Evolutionary conservation across 2,113 vertebrate species (phyloP).

Genomic region (Theristicus caerulescens): DNA sequence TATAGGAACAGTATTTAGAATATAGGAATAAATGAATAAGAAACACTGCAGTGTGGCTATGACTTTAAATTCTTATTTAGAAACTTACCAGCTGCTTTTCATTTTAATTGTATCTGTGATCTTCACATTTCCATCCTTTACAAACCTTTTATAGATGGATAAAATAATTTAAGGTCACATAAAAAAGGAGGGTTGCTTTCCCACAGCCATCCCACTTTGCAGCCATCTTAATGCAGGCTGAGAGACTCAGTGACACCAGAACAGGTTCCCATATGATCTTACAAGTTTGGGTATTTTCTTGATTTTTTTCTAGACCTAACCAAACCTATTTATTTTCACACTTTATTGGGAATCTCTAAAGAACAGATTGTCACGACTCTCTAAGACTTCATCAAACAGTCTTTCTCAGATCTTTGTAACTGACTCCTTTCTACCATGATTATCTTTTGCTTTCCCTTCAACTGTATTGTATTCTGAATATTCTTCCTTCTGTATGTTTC

Average conservation of each 20-base stretch:
- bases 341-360: neutral
- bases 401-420: neutral
- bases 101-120: neutral
- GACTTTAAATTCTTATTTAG: neutral
- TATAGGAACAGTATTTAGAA: neutral
- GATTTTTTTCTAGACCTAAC: neutral
- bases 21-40: neutral
- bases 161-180: neutral
- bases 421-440: neutral
- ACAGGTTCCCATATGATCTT: neutral
- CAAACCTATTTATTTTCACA: neutral
- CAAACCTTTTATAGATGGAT: neutral
- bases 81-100: neutral
- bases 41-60: neutral
- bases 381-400: neutral
- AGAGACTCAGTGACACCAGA: neutral
- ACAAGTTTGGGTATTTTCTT: neutral
- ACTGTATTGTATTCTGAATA: neutral
- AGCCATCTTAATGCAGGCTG: neutral
- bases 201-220: neutral
- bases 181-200: neutral
- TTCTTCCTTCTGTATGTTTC: neutral
- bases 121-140: neutral
- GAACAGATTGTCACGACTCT: neutral
- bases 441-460: neutral